Base-by-base conservation (phyloP, 2,113 vertebrate genomes). In the Amblyopsis rosae region DNA sequence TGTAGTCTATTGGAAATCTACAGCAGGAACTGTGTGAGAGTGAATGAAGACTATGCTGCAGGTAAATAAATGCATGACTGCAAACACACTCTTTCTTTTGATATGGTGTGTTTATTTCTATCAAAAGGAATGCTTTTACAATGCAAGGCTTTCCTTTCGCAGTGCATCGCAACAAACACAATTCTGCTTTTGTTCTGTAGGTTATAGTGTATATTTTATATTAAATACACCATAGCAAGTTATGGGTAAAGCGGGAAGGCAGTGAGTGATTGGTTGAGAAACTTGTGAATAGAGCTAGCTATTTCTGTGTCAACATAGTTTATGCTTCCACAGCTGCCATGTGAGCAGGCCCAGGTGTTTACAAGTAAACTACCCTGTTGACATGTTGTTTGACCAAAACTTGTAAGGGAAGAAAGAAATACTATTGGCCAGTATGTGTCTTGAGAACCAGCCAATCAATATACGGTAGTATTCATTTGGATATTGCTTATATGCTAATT, bases 341-440 rank as follows among this genome's bases (percentile, higher is more conserved):
- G 59, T 62, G 74, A 58, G 70, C 70, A 75, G 67, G 65, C 64
- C 77, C 80, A 82, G 83, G 80, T 91, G 88, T 87, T 88, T 89
- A 86, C 78, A 82, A 79, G 82, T 86, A 76, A 86, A 88, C 82
- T 71, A 33, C 81, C 75, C 50, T 56, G 77, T 78, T 87, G 83
- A 88, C 85, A 87, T 61, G 45, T 68, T 85, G 89, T 89, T 90
- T 89, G 82, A 78, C 82, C 82, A 80, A 80, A 87, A 72, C 73
- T 86, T 81, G 7, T 0, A 67, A 81, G 74, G 82, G 85, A 84
- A 86, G 81, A 89, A 88, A 89, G 82, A 89, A 88, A 90, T 86
- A 88, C 87, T 87, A 88, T 85, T 80, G 78, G 76, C 75, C 72
- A 32, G 78, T 88, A 85, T 89, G 88, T 75, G 87, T 84, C 86